Percentiles rank a stretch among this genome's conserved stretches.
phyloP scores from a whole-genome alignment of 2,888 invertebrate genomes.

The Dolichomitus sp. region DNA sequence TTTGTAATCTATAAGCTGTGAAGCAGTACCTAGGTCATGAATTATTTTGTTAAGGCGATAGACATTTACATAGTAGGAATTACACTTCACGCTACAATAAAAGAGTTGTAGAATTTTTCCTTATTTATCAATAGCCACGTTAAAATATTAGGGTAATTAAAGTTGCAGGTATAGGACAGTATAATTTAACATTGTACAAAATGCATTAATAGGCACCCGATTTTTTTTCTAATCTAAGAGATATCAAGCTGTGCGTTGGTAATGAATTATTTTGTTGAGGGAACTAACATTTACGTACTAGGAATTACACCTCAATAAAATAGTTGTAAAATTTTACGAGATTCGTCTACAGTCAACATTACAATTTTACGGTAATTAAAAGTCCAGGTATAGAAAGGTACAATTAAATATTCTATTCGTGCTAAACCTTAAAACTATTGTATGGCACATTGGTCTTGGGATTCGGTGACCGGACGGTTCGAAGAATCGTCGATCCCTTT shows the following conservation, averaged over 20 bases:
- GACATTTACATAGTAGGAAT: background rate
- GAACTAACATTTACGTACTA: background rate
- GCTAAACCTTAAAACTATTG: conserved; percentile 72
- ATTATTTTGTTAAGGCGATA: background rate
- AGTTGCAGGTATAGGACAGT: background rate
- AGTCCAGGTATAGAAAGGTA: background rate
- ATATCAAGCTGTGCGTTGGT: background rate
- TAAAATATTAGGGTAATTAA: background rate
- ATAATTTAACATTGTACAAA: conserved; percentile 37
- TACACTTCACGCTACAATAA: background rate
- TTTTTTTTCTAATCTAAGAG: background rate
- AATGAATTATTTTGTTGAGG: background rate
- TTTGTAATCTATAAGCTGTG: background rate
- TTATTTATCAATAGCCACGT: too few relatives aligned
- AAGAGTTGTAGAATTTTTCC: background rate
- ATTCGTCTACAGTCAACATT: too few relatives aligned
- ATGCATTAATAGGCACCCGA: conserved; percentile 4
- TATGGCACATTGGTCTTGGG: conserved; percentile 78
- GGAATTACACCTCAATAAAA: conserved; percentile 4
- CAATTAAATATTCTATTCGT: conserved; percentile 43
- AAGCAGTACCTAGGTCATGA: background rate
- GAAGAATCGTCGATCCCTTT: conserved; percentile 75
- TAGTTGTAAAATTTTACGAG: background rate
- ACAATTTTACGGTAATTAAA: background rate
- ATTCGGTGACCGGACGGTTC: conserved; percentile 71